Base-by-base conservation (phyloP, 2,113 vertebrate genomes). In the Pygoscelis antarcticus region DNA sequence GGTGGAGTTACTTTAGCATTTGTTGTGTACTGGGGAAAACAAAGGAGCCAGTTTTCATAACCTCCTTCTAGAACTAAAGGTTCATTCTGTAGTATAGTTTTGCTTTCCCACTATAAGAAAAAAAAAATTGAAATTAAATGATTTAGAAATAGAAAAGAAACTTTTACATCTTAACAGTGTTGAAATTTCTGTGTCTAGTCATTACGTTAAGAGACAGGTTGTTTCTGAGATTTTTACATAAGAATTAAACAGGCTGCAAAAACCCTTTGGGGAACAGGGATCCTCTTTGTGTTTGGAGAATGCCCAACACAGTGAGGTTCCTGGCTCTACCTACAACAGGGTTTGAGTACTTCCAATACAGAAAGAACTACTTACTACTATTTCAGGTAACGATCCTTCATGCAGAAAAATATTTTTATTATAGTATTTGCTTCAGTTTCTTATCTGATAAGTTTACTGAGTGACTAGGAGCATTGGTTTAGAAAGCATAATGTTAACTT, bases 41-140 rank as follows among this genome's bases (percentile, higher is more conserved):
- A 99, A 85, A 99, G 98, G 64, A 99, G 99, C 99, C 99, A 99
- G 97, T 98, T 99, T 88, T 99, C 99, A 87, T 99, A 99, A 78
- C 99, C 99, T 66, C 99, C 99, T 82, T 99, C 99, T 94, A 99
- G 97, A 85, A 99, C 98, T 95, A 99, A 97, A 38, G 99, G 99
- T 95, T 99, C 99, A 85, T 98, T 99, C 77, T 97, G 98, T 84
- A 99, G 98, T 88, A 99, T 97, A 49, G 99, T 98, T 94, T 99
- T 98, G 95, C 98, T 99, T 98, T 99, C 99, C 99, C 99, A 99
- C 99, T 99, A 17, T 13, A 91, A 64, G 96, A 21, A 95, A 94
- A 95, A 92, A 42, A 64, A 27, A 32, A 85, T 96, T 68, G 25
- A 93, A 89, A 95, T 54, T 29, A 62, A 40, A 54, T 54, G 3